Evolutionary conservation across 1,140 invertebrate genomes (phyloP), one percentile per base, ranked within the genome.

Genomic region (Drosophila takahashii): DNA sequence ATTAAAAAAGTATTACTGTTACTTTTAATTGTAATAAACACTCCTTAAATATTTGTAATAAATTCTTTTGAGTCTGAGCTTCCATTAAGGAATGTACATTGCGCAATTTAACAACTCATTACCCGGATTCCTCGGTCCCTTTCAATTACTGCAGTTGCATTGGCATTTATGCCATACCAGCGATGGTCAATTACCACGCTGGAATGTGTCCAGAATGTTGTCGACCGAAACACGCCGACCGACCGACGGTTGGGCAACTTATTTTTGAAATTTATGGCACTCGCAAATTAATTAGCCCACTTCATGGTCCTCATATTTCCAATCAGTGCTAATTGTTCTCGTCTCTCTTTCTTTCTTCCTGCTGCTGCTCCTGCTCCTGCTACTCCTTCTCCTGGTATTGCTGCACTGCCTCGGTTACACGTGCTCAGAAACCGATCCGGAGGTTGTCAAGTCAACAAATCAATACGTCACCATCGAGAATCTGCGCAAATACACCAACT

Each of bases 401-500:
- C n/a, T 59, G 53, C 59, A 51, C 51, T 53, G 34, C 32, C 22
- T 56, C 37, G 36, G 16, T 27, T 51, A 37, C 44, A 61, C 47
- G 48, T 70, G 32, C 67, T 29, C 65, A 92, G 91, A 92, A 90
- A 90, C 81, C 62, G 91, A 92, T 90, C 89, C 90, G 57, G 81
- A 91, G 59, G 90, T 92, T 83, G 91, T 92, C 69, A 92, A 92
- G 79, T 92, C 92, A 74, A 92, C 87, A 72, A 92, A 92, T 90
- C 92, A 92, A 85, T 92, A 92, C 79, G 81, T 92, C 64, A 92
- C 92, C 57, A 87, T 92, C 57, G 92, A 92, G 71, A 92, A 91
- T 80, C 81, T 92, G 69, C 78, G 95, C 69, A 96, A 97, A 78
- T 98, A 95, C 92, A 98, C 97, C n/a, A 99, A 98, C 93, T 99